phyloP scores from a whole-genome alignment of 2,888 invertebrate species.

The Silvanus unidentatus region DNA sequence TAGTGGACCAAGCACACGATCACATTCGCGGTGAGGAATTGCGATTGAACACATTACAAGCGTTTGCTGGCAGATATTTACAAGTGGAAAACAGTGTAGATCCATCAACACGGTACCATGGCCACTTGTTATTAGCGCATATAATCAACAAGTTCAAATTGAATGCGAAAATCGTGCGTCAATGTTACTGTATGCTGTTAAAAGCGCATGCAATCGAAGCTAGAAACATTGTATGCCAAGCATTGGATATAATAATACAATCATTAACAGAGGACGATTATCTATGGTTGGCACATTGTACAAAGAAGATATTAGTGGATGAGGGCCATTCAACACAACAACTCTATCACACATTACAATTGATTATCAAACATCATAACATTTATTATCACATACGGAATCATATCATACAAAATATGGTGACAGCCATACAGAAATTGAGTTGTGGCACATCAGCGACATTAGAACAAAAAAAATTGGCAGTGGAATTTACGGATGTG shows the following conservation, averaged over 20 bases:
- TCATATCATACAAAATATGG: slow-evolving; percentile 83
- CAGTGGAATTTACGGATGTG: slow-evolving; percentile 94
- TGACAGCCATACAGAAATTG: slow-evolving; percentile 87
- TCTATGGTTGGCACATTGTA: slow-evolving; percentile 96
- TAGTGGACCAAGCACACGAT: slow-evolving; percentile 91
- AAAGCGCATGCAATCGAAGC: slow-evolving; percentile 96
- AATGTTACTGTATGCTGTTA: slow-evolving; percentile 73
- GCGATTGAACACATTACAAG: slow-evolving; percentile 92
- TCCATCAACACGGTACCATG: slow-evolving; percentile 93
- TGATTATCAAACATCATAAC: slow-evolving; percentile 92
- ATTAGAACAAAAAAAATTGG: slow-evolving; percentile 84
- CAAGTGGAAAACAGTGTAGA: slow-evolving; percentile 92
- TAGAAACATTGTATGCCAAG: slow-evolving; percentile 86
- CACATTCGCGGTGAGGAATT: slow-evolving; percentile 88
- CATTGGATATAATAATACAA: slow-evolving; percentile 93
- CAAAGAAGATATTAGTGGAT: slow-evolving; percentile 96
- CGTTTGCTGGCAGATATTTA: slow-evolving; percentile 98
- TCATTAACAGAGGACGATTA: slow-evolving; percentile 94
- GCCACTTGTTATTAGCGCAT: slow-evolving; percentile 89
- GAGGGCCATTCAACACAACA: slow-evolving; percentile 97
- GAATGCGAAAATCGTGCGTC: slow-evolving; percentile 92
- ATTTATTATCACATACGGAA: slow-evolving; percentile 62
- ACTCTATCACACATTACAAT: slow-evolving; percentile 88
- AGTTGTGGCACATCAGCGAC: slow-evolving; percentile 81
- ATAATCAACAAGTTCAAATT: slow-evolving; percentile 98